These are phyloP conservation scores for Cyprinodon tularosa DNA, from an alignment of 2,113 vertebrate species.

Conservation along the genomic window DNA sequence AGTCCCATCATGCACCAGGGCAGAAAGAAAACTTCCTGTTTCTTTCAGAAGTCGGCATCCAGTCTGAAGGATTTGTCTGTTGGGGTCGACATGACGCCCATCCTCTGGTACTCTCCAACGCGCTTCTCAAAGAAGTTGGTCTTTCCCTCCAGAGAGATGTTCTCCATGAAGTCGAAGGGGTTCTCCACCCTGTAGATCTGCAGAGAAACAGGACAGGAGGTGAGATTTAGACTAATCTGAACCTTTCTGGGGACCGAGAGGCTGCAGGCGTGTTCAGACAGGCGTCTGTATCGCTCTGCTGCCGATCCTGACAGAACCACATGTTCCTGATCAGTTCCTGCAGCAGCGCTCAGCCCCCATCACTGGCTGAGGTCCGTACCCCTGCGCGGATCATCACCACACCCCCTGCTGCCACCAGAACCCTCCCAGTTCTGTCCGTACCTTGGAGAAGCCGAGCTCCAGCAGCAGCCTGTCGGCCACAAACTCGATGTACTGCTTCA, in stretches of 20 bases:
- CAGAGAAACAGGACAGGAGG: background rate
- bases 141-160: constrained; percentile 90
- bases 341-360: constrained; percentile 81
- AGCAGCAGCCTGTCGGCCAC: constrained; percentile 19
- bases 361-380: constrained; percentile 81
- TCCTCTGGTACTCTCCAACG: constrained; percentile 96
- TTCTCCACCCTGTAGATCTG: constrained; percentile 91
- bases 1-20: constrained; percentile 7
- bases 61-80: constrained; percentile 91
- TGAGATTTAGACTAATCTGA: no score
- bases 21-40: constrained; percentile 87
- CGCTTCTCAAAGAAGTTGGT: constrained; percentile 97
- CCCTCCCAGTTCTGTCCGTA: background rate
- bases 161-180: constrained; percentile 99
- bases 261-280: constrained; percentile 37
- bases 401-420: background rate
- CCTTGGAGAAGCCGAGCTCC: constrained; percentile 22
- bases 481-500: constrained; percentile 20
- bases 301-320: constrained; percentile 56
- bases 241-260: no score
- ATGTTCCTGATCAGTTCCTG: constrained; percentile 43
- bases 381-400: constrained; percentile 80
- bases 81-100: constrained; percentile 93
- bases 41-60: constrained; percentile 90
- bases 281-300: constrained; percentile 61